Evolutionary conservation across 2,888 invertebrate genomes (phyloP), one percentile per base, ranked within the genome.

Genomic region (Limnephilus marmoratus): DNA sequence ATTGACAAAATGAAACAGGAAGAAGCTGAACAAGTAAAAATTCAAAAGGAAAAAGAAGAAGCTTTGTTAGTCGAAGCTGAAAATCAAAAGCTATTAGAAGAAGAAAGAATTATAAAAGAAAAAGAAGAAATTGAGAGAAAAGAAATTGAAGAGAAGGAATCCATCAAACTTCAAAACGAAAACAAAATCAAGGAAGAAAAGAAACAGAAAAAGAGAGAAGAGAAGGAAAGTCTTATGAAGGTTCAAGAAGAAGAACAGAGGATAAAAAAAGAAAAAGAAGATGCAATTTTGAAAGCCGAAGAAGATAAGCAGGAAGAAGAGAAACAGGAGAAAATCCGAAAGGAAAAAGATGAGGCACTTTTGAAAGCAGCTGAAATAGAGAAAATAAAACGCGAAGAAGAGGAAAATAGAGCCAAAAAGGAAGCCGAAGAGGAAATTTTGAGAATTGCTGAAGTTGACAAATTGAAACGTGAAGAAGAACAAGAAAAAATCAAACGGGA

Each of bases 251-350:
- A 68, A 85, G 29, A n/a, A 68, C 9, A 68, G 68, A 68, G 9
- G 9, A 68, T 68, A 13, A 82, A 92, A 49, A 82, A 82, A 37
- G 87, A 53, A n/a, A 45, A 88, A 87, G 86, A 90, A 91, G 34
- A 53, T 85, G 24, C 53, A 68, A 34, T 45, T 81, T 37, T 83
- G 53, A 92, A 91, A 68, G 53, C 88, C 9, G 85, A 93, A 85
- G 49, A 93, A 85, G 94, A 95, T 49, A 95, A 95, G 94, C 95
- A 95, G 9, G 90, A 91, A 90, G 45, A 88, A 82, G 41, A 81
- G 53, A 15, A 82, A 85, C 24, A 68, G 24, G 89, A 89, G 31
- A 9, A 68, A 89, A 68, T 31, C 41, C 9, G 34, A 53, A 31
- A 80, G 34, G n/a, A 34, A 34, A 29, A 85, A 49, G 29, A 91